Evolutionary conservation across 2,888 invertebrate genomes (phyloP).

Genomic region (Athripsodes cinereus): DNA sequence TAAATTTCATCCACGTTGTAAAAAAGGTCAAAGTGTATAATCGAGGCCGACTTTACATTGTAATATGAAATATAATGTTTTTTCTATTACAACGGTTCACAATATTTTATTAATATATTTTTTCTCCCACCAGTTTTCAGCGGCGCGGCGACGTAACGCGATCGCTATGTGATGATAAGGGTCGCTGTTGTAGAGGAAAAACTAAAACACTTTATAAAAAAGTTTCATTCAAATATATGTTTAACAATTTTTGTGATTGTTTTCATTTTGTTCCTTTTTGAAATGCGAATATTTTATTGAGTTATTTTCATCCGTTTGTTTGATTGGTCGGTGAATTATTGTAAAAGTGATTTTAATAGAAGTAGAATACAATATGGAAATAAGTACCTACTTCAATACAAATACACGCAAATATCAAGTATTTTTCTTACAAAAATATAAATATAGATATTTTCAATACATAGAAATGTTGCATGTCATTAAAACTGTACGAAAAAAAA

Average conservation of each 20-base stretch:
- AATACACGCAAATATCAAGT: background rate
- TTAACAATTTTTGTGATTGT: background rate
- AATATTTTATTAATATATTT: background rate
- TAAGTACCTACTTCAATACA: background rate
- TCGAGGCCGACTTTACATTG: background rate
- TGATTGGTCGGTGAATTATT: background rate
- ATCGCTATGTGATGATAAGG: background rate
- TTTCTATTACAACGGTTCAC: background rate
- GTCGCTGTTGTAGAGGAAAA: background rate
- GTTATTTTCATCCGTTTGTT: background rate
- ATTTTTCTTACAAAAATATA: too few relatives aligned
- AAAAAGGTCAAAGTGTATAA: slow-evolving; percentile 2
- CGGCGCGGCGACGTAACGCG: too few relatives aligned
- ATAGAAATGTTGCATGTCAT: too few relatives aligned
- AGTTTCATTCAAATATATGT: background rate
- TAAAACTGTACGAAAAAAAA: too few relatives aligned
- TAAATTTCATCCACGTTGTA: background rate
- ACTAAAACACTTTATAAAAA: background rate
- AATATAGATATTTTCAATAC: too few relatives aligned
- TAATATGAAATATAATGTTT: background rate
- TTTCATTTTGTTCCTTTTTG: background rate
- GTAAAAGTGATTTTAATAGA: background rate
- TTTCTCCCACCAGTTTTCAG: slow-evolving; percentile 1
- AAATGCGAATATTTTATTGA: background rate
- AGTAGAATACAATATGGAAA: background rate